Conservation (phyloP, 2,797 vertebrate genomes). For the Garrulus glandarius region DNA sequence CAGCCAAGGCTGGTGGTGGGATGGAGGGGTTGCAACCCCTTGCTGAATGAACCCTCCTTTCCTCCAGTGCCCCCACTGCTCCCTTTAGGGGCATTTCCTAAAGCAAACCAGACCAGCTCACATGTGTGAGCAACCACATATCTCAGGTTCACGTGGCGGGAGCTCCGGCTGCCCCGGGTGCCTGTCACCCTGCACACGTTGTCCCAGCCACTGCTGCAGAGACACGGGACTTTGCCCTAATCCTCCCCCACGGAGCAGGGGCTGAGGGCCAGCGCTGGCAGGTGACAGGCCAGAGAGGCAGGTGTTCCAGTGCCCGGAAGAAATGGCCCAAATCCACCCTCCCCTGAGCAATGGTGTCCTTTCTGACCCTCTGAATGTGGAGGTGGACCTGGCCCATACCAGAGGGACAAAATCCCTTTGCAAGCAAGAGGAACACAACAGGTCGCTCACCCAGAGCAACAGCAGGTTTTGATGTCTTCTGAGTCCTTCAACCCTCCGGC, state of each 20-base stretch:
- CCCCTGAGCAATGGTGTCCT: rapidly evolving
- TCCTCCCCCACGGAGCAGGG: rapidly evolving
- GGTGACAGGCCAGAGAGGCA: neutral
- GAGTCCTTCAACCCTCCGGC: rapidly evolving
- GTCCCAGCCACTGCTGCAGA: neutral
- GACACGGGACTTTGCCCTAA: neutral
- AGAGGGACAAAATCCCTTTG: neutral
- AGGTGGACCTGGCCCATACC: neutral
- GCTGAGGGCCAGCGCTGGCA: rapidly evolving
- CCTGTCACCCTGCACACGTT: rapidly evolving
- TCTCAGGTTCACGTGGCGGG: rapidly evolving
- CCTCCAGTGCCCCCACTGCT: neutral
- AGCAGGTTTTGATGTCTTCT: neutral
- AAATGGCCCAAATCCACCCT: neutral
- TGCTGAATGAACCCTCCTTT: neutral
- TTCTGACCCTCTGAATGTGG: neutral
- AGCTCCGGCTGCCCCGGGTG: rapidly evolving
- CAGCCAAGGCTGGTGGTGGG: neutral
- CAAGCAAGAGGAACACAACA: neutral
- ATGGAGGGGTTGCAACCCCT: neutral
- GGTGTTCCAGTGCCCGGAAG: neutral
- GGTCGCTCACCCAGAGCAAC: neutral
- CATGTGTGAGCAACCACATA: neutral
- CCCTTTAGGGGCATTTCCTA: neutral
- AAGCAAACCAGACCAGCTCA: neutral